Conservation (phyloP, 2,888 invertebrate species). For the Drosophila seclusa region DNA sequence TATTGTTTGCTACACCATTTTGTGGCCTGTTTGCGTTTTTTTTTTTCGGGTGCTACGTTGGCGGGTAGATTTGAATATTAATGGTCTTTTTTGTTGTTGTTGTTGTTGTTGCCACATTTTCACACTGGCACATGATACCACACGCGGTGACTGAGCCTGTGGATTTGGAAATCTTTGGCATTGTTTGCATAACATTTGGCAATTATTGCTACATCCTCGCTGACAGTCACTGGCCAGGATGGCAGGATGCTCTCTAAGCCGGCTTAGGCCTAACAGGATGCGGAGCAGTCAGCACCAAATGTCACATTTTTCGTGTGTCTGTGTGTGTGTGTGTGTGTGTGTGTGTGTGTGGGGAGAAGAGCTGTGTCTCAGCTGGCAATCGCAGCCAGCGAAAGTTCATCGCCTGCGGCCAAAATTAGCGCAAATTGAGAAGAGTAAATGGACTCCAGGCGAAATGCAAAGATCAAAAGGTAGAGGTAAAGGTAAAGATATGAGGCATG, state of each 20-base stretch:
- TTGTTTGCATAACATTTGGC: conserved; percentile 82
- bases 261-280: conserved; percentile 59
- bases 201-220: conserved; percentile 75
- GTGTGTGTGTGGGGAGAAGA: conserved; percentile 6
- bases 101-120: conserved; percentile 37
- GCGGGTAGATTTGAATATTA: conserved; percentile 78
- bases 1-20: not conserved
- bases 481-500: conserved; percentile 1
- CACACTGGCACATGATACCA: conserved; percentile 54
- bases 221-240: conserved; percentile 64
- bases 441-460: conserved; percentile 12
- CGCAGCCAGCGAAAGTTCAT: conserved; percentile 55
- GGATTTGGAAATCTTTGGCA: conserved; percentile 66
- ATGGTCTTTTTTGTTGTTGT: conserved; percentile 41
- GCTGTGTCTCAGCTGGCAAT: conserved; percentile 52
- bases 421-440: conserved; percentile 45
- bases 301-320: conserved; percentile 11
- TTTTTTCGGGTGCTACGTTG: conserved; percentile 32
- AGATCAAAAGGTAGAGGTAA: conserved; percentile 12
- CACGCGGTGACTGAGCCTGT: conserved; percentile 69
- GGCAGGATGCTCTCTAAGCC: conserved; percentile 66
- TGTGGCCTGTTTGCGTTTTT: not conserved
- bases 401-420: conserved; percentile 50
- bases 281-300: conserved; percentile 24
- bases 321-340: conserved; percentile 5